Evolutionary conservation across 2,888 invertebrate genomes (phyloP), one percentile per base, ranked within the genome.

Genomic region (Piscicola geometra): DNA sequence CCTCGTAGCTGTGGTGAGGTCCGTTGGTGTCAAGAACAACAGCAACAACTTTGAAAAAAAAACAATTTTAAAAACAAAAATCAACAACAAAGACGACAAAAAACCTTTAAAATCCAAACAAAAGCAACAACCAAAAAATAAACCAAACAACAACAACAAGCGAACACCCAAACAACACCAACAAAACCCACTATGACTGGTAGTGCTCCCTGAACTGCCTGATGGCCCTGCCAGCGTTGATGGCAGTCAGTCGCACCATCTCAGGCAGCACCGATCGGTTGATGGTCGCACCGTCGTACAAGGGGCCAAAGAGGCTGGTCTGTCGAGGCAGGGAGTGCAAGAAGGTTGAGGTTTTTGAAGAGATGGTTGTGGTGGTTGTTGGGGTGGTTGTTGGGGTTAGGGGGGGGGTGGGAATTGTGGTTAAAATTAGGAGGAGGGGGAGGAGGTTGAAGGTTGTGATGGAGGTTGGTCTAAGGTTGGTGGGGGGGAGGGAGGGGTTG

Each of bases 191-290:
- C 92, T 91, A 92, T 85, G 94, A 92, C 86, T 93, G 93, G 87
- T 92, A 96, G 82, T 92, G 90, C 81, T 93, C 91, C 86, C 96
- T 89, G 71, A 92, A 91, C 76, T 93, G 91, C 80, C 97, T 90
- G 84, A 94, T 94, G 0, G 93, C 91, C 78, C 95, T 90, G 81
- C 95, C 95, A 75, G 95, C 97, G 83, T 92, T 92, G 78, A 94
- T 89, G 73, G 94, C 95, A 36, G 96, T 94, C 73, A 92, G 91
- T 76, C 94, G 88, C 21, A 97, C 92, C 76, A 98, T 88, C 69
- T 92, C 92, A 35, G 97, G 93, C 80, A 94, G 85, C 78, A 90
- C 88, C 79, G 88, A 88, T 79, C 89, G 89, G 81, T 90, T 90
- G 30, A 92, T 89, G 76, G 92, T 90, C 81, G 93, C 91, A 86